Percentiles rank a stretch among this genome's conserved stretches.
Conservation (phyloP, 2,888 invertebrate genomes). For the Stictocephala bisonia region DNA sequence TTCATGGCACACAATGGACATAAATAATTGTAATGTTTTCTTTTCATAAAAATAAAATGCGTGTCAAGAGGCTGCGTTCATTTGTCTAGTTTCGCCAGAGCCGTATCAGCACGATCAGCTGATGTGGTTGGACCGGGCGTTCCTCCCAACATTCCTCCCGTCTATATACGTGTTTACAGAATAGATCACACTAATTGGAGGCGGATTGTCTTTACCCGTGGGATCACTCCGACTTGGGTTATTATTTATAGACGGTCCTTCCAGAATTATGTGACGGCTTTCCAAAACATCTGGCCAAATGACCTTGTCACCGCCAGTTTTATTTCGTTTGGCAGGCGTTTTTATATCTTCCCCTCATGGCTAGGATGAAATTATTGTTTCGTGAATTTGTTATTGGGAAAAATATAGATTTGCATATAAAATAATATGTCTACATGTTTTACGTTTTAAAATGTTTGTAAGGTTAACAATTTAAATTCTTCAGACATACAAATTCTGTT, state of each 20-base stretch:
- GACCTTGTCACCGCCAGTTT: too few relatives aligned
- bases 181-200: constrained; percentile 31
- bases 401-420: too few relatives aligned
- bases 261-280: background rate
- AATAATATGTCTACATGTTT: too few relatives aligned
- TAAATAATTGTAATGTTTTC: constrained; percentile 41
- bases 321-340: too few relatives aligned
- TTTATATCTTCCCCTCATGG: too few relatives aligned
- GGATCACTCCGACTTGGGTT: constrained; percentile 14
- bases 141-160: constrained; percentile 6
- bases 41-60: constrained; percentile 41
- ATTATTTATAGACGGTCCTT: constrained; percentile 8
- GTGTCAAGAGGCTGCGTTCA: background rate
- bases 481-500: too few relatives aligned
- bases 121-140: background rate
- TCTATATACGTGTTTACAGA: constrained; percentile 1
- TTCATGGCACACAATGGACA: constrained; percentile 30
- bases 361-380: too few relatives aligned
- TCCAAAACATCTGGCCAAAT: too few relatives aligned
- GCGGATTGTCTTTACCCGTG: too few relatives aligned
- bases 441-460: too few relatives aligned
- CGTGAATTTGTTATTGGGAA: too few relatives aligned
- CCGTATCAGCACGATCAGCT: constrained; percentile 1
- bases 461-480: too few relatives aligned
- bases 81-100: constrained; percentile 41